Conservation (phyloP, 2,888 invertebrate species). For the Beris morrisii region DNA sequence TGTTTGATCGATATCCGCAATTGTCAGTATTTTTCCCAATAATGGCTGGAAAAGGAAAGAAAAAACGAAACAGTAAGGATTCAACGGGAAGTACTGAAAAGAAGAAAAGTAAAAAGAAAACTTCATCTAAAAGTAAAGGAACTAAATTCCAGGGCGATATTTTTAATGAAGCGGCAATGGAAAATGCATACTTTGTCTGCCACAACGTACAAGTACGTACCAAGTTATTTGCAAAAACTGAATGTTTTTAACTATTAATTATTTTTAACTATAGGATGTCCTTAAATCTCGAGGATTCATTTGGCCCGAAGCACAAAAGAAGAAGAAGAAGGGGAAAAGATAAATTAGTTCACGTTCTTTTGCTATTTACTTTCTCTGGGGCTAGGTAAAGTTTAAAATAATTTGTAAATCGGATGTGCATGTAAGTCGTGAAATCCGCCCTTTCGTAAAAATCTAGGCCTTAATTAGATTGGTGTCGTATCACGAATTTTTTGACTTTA, state of each 20-base stretch:
- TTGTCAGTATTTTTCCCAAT: no score
- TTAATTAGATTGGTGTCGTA: no score
- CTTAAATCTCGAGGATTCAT: constrained; percentile 84
- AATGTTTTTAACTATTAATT: neutral
- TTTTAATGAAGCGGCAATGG: constrained; percentile 87
- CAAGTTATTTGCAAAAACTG: neutral
- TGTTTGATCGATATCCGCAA: no score
- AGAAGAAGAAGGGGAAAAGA: constrained; percentile 68
- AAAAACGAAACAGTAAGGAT: constrained; percentile 62
- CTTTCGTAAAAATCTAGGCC: no score
- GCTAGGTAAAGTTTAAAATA: no score
- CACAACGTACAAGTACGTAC: constrained; percentile 80
- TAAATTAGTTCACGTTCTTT: no score
- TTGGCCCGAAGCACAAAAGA: constrained; percentile 85
- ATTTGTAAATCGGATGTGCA: no score
- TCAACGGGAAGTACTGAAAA: constrained; percentile 50
- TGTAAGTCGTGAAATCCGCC: no score
- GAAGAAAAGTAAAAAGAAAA: constrained; percentile 54
- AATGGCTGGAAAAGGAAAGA: constrained; percentile 59
- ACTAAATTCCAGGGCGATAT: constrained; percentile 79
- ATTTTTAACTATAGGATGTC: constrained; percentile 63
- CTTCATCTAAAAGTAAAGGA: constrained; percentile 57
- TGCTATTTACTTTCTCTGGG: no score
- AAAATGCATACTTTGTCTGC: constrained; percentile 90
- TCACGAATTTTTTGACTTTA: no score